phyloP scores from a whole-genome alignment of 1,140 invertebrate genomes.

The Neodiprion pinetum region DNA sequence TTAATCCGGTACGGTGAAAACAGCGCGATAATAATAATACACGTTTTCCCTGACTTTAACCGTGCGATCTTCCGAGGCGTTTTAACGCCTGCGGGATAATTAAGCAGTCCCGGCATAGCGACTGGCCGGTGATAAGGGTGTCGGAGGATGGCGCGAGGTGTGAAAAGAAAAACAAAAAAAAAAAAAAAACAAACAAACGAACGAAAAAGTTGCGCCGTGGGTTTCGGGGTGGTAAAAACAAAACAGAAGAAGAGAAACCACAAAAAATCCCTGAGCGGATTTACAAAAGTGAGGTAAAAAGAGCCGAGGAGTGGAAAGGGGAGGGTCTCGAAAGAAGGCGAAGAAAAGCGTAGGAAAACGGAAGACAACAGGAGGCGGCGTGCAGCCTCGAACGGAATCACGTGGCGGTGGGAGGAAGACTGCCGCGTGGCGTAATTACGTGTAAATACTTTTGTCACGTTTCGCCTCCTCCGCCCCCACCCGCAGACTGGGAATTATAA shows the following conservation, averaged over 20 bases:
- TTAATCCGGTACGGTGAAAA: too few species aligned
- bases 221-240: neutral
- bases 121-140: neutral
- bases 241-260: neutral
- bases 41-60: too few species aligned
- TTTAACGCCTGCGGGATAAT: neutral
- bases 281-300: neutral
- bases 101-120: neutral
- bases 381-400: too few species aligned
- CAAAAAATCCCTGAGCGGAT: neutral
- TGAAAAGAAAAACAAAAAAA: neutral
- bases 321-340: too few species aligned
- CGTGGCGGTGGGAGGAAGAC: neutral
- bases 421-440: neutral
- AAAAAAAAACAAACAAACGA: neutral
- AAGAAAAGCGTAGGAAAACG: too few species aligned
- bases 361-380: too few species aligned
- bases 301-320: neutral
- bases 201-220: neutral
- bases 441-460: conserved; percentile 1
- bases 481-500: too few species aligned
- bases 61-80: neutral
- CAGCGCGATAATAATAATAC: too few species aligned
- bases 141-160: neutral
- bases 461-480: neutral